Base-by-base conservation (phyloP, 2,113 vertebrate species). In the Astur gentilis region DNA sequence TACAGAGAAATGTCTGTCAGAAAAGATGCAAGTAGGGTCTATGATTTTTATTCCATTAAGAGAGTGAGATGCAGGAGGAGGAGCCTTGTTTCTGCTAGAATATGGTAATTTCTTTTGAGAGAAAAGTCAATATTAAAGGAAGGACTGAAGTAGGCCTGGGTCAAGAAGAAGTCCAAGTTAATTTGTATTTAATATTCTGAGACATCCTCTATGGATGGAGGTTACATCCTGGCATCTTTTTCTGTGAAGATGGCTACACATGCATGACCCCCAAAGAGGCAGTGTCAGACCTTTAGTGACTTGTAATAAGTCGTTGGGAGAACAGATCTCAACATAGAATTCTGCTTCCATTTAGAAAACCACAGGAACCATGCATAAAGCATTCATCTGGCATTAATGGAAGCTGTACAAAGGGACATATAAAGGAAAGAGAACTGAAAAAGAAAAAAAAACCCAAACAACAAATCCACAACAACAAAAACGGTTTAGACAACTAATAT, bases 1-100 rank as follows among this genome's bases (percentile, higher is more conserved):
- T 38, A 38, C 0, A 76, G 17, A 75, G n/a, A 64, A 38, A 2
- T 5, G 2, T 49, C 38, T 76, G 20, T 21, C 1, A 0, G 26
- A 47, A 83, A 90, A 57, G 4, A 29, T 32, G 54, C 20, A 31
- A 5, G 4, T 21, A 60, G 17, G 5, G 9, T n/a, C 42, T 55
- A 8, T 0, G 3, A 29, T 16, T 84, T 76, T 85, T 75, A 18
- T 64, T 60, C 18, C 14, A 27, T 60, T 73, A 49, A 47, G 12
- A 87, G 21, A 81, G 11, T 22, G 23, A 55, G 40, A 57, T 36
- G 69, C 9, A 71, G 27, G 36, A 75, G 40, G 7, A n/a, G 58
- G 22, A 40, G 20, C 32, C 9, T 79, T 31, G 7, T 29, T 93
- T 71, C 36, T 79, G 25, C 16, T 64, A 45, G 16, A 66, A 67